phyloP scores from a whole-genome alignment of 2,888 invertebrate genomes.

The Dasypogon diadema region DNA sequence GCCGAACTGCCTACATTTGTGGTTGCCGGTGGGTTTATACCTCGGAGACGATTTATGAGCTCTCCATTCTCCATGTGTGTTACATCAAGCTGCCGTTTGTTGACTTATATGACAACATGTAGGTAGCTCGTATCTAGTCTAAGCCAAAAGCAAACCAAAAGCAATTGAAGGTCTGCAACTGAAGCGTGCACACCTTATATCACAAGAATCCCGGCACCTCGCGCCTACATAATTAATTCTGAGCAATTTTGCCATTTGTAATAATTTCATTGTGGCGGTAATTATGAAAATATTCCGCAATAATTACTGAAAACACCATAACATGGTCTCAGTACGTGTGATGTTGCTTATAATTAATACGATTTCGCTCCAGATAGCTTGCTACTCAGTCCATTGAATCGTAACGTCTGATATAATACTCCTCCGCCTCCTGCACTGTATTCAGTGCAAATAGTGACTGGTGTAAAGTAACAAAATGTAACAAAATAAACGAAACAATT shows the following conservation, averaged over 20 bases:
- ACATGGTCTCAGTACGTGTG: background rate
- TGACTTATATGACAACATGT: slow-evolving; percentile 35
- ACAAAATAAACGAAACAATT: background rate
- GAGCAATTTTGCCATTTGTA: background rate
- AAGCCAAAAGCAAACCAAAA: slow-evolving; percentile 18
- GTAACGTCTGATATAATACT: background rate
- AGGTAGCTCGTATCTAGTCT: slow-evolving; percentile 4
- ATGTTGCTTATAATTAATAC: slow-evolving; percentile 3
- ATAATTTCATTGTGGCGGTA: background rate
- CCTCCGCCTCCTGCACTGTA: background rate
- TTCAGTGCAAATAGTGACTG: background rate
- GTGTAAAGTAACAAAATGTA: background rate
- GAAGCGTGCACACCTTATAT: slow-evolving; percentile 12
- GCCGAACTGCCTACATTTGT: slow-evolving; percentile 2
- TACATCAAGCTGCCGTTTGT: slow-evolving; percentile 7
- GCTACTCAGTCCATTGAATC: background rate
- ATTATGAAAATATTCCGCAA: slow-evolving; percentile 13
- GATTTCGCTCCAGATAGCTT: slow-evolving; percentile 11
- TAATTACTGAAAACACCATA: slow-evolving; percentile 14
- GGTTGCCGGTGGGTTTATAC: slow-evolving; percentile 4
- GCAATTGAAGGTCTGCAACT: slow-evolving; percentile 16
- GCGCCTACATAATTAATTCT: slow-evolving; percentile 6
- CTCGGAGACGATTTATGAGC: slow-evolving; percentile 27
- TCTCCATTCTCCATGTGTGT: slow-evolving; percentile 1
- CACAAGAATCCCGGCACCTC: too few relatives aligned